A percentile compares a stretch with the other conserved stretches of the same genome.
Conservation (phyloP, 2,113 vertebrate species). For the Mustelus asterias region DNA sequence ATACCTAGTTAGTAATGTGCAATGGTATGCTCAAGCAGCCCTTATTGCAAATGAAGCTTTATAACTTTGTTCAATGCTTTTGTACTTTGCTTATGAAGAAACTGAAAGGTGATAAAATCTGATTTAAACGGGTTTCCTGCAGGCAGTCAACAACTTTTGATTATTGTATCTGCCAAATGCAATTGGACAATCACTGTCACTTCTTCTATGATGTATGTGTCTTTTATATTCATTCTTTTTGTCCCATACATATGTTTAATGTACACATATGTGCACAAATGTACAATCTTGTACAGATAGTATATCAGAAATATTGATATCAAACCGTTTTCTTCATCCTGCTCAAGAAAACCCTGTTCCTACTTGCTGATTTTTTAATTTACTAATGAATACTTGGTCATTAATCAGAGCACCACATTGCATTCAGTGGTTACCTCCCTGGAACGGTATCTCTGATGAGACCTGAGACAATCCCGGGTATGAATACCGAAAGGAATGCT, state of each 20-base stretch:
- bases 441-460: background rate
- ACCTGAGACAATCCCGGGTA: background rate
- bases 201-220: background rate
- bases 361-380: background rate
- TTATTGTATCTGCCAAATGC: background rate
- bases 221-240: conserved; percentile 1
- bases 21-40: background rate
- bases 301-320: background rate
- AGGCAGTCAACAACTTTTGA: background rate
- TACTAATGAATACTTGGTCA: background rate
- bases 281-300: background rate
- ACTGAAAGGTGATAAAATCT: background rate
- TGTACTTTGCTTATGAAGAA: background rate
- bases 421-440: background rate
- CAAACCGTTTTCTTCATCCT: background rate
- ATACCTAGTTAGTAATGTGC: background rate
- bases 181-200: background rate
- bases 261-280: background rate
- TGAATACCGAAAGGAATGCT: background rate
- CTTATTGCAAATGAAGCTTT: background rate
- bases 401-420: background rate
- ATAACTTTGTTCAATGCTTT: background rate
- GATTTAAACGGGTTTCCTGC: background rate
- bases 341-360: background rate
- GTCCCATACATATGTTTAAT: background rate